These are phyloP conservation scores for Clistopyga incitator DNA, from an alignment of 2,888 invertebrate genomes.

Conservation along the genomic window DNA sequence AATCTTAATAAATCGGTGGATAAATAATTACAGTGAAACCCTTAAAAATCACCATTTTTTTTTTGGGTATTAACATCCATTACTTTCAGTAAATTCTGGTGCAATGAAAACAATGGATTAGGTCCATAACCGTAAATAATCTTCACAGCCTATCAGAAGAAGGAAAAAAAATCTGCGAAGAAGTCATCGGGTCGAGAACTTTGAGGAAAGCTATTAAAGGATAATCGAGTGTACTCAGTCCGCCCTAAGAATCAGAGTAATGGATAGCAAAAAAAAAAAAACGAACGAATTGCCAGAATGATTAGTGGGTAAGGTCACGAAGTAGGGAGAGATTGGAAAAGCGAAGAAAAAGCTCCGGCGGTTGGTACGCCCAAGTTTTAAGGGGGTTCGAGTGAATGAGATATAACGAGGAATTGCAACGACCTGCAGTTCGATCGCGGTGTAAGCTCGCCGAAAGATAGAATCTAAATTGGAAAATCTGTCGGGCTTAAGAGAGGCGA, in stretches of 20 bases:
- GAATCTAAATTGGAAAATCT: constrained; percentile 68
- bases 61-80: neutral
- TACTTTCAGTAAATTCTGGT: neutral
- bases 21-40: neutral
- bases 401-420: constrained; percentile 26
- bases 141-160: neutral
- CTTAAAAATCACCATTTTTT: neutral
- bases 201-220: neutral
- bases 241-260: neutral
- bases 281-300: neutral
- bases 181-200: neutral
- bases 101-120: neutral
- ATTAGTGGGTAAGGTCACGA: neutral
- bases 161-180: neutral
- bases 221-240: neutral
- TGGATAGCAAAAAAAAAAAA: neutral
- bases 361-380: neutral
- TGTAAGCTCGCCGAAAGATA: constrained; percentile 55
- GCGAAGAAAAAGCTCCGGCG: neutral
- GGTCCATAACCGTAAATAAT: neutral
- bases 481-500: constrained; percentile 26
- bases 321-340: constrained; percentile 5
- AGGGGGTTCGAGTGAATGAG: constrained; percentile 13
- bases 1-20: neutral
- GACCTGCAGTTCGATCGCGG: constrained; percentile 37